Evolutionary conservation across 2,113 vertebrate species (phyloP).

Genomic region (Bufo bufo): DNA sequence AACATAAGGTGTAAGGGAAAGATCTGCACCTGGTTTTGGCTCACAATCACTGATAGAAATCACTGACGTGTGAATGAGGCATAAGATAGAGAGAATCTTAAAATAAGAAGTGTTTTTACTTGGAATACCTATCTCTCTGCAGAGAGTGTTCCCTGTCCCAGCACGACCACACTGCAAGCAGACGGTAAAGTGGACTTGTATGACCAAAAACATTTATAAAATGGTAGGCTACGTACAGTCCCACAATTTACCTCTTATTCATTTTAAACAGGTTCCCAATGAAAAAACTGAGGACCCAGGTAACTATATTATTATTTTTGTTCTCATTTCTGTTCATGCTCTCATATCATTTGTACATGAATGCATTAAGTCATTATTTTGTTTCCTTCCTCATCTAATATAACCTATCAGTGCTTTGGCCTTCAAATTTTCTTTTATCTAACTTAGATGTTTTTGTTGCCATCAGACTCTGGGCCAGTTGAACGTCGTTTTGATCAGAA

Average conservation of each 20-base stretch:
- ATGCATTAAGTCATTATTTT: not conserved
- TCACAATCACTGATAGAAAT: no score
- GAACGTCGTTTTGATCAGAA: not conserved
- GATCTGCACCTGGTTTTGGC: no score
- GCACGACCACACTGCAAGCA: conserved; percentile 64
- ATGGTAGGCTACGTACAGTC: not conserved
- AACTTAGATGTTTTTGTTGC: not conserved
- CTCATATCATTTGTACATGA: not conserved
- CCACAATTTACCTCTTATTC: not conserved
- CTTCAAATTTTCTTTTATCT: not conserved
- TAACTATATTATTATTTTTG: not conserved
- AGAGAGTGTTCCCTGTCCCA: conserved; percentile 62
- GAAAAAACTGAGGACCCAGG: conserved; percentile 1
- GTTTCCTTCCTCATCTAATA: not conserved
- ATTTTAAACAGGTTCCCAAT: conserved; percentile 25
- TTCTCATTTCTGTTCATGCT: not conserved
- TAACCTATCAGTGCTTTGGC: not conserved
- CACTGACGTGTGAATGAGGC: no score
- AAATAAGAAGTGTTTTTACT: not conserved
- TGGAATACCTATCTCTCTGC: conserved; percentile 53
- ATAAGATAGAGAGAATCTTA: not conserved
- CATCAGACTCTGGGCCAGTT: not conserved
- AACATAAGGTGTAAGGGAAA: no score
- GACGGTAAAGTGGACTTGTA: conserved; percentile 60
- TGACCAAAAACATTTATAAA: no score